Evolutionary conservation across 2,797 vertebrate genomes (phyloP).

Genomic region (Phalloptychus januarius): DNA sequence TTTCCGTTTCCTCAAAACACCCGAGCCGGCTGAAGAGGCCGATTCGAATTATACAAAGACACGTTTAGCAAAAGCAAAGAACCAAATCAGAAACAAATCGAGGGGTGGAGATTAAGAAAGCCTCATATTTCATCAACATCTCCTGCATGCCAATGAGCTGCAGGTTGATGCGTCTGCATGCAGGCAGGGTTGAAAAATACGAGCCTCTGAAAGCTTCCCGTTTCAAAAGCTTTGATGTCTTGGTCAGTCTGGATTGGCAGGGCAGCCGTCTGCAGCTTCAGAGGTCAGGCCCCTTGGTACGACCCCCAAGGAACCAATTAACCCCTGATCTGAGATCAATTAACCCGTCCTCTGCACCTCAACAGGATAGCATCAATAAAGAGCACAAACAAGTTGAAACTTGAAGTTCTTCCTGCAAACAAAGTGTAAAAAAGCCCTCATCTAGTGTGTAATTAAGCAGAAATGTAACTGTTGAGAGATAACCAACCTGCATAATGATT

Average conservation of each 20-base stretch:
- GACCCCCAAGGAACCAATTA: constrained; percentile 42
- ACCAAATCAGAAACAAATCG: constrained; percentile 40
- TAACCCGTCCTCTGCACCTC: constrained; percentile 29
- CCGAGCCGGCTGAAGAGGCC: constrained; percentile 50
- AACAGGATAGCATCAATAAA: constrained; percentile 34
- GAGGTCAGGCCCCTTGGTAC: constrained; percentile 26
- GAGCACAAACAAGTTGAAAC: constrained; percentile 19
- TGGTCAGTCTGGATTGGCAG: constrained; percentile 29
- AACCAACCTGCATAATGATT: constrained; percentile 38
- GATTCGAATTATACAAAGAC: constrained; percentile 64
- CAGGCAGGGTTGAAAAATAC: constrained; percentile 13
- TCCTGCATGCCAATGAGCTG: constrained; percentile 63
- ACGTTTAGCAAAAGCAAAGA: constrained; percentile 57
- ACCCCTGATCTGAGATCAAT: constrained; percentile 34
- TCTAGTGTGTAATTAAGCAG: constrained; percentile 61
- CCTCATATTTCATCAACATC: constrained; percentile 63
- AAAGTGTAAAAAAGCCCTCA: constrained; percentile 24
- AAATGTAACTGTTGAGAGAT: constrained; percentile 44
- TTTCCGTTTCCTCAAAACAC: constrained; percentile 43
- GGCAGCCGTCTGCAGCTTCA: constrained; percentile 3
- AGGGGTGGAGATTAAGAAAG: constrained; percentile 47
- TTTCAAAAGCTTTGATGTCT: constrained; percentile 41
- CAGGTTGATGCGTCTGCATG: constrained; percentile 25
- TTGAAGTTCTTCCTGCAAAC: not conserved
- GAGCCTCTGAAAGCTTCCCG: constrained; percentile 12